Conservation (phyloP, 1,140 invertebrate species). For the Trissolcus basalis region DNA sequence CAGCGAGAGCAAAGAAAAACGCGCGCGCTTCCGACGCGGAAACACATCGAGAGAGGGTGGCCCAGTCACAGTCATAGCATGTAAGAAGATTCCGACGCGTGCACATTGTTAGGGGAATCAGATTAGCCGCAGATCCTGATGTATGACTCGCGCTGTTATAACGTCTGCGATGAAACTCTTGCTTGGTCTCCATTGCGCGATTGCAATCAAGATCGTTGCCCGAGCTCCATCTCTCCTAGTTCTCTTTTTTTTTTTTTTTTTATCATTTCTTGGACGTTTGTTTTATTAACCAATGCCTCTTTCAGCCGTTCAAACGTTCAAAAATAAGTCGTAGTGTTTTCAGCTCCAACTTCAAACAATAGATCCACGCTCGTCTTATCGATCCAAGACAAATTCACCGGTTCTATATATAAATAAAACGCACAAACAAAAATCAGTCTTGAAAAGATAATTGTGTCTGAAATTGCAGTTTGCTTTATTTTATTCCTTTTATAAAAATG, state of each 20-base stretch:
- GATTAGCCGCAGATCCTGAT: slow-evolving; percentile 75
- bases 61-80: slow-evolving; percentile 56
- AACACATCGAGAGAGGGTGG: slow-evolving; percentile 41
- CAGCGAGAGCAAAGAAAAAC: slow-evolving; percentile 24
- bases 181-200: slow-evolving; percentile 51
- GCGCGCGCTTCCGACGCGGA: slow-evolving; percentile 21
- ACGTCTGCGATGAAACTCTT: slow-evolving; percentile 49
- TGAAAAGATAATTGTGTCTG: no score
- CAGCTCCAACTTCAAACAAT: no score
- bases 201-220: slow-evolving; percentile 56
- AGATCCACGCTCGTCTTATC: no score
- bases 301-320: no score
- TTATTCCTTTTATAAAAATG: no score
- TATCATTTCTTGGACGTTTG: slow-evolving; percentile 34
- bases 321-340: no score
- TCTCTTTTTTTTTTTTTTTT: slow-evolving; percentile 34
- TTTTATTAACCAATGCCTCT: slow-evolving; percentile 34
- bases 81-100: slow-evolving; percentile 77
- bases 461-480: no score
- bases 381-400: no score
- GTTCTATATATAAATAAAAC: no score
- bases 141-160: slow-evolving; percentile 69
- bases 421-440: no score
- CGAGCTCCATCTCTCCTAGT: slow-evolving; percentile 41
- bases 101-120: slow-evolving; percentile 77